A percentile compares a stretch with the other conserved stretches of the same genome.
phyloP scores from a whole-genome alignment of 2,888 invertebrate species.

The Acanthacorydalis orientalis region DNA sequence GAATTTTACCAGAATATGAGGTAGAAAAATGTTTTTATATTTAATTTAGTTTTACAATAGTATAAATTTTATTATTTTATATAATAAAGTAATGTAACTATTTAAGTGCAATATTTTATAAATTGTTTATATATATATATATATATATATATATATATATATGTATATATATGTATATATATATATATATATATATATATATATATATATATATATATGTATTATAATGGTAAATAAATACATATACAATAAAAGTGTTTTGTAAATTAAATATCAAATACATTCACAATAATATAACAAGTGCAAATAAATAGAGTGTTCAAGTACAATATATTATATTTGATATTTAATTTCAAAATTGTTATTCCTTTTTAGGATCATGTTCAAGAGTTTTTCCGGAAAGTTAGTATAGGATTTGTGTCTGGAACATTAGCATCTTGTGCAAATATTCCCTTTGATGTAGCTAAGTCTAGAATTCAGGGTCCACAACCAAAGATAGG shows the following conservation, averaged over 20 bases:
- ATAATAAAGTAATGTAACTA: not conserved
- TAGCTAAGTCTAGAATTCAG: conserved; percentile 89
- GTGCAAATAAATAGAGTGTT: too few relatives aligned
- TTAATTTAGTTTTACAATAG: not conserved
- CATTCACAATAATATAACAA: too few relatives aligned
- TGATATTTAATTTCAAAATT: not conserved
- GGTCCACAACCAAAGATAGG: conserved; percentile 68
- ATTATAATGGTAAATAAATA: too few relatives aligned
- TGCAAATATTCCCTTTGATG: conserved; percentile 89
- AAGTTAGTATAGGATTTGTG: conserved; percentile 68
- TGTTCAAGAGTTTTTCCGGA: conserved; percentile 49
- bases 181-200: too few relatives aligned
- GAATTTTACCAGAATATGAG: conserved; percentile 44
- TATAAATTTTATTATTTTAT: not conserved
- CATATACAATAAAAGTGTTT: too few relatives aligned
- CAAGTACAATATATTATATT: not conserved
- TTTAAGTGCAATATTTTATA: too few relatives aligned
- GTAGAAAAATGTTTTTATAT: conserved; percentile 24
- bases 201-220: too few relatives aligned
- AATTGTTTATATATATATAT: too few relatives aligned
- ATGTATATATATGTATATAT: too few relatives aligned
- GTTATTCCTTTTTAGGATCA: conserved; percentile 37
- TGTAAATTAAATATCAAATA: too few relatives aligned
- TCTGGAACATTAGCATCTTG: conserved; percentile 78
- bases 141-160: too few relatives aligned